Percentiles rank a stretch among this genome's conserved stretches.
Conservation (phyloP, 2,888 invertebrate genomes). For the Lepidocyrtoides sp. region DNA sequence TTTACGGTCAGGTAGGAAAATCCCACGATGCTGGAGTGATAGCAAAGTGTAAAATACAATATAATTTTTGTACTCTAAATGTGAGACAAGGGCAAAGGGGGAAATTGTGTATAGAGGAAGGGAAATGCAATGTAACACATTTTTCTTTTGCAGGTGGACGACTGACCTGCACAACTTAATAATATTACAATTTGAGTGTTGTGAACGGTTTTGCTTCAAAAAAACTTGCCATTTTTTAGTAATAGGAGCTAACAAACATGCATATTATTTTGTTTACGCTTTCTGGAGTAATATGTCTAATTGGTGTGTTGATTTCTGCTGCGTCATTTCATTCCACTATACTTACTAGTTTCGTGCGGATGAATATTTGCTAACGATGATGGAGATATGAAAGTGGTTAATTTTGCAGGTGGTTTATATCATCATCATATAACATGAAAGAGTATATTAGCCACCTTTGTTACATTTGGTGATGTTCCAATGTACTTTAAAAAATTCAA, state of each 20-base stretch:
- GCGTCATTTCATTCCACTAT: too few species aligned
- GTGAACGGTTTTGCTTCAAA: background rate
- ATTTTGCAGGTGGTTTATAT: background rate
- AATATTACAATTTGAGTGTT: background rate
- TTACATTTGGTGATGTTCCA: background rate
- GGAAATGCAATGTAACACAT: constrained; percentile 14
- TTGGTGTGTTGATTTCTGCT: background rate
- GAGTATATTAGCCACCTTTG: background rate
- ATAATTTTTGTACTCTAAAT: background rate
- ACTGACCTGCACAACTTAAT: constrained; percentile 70
- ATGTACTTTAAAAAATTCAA: constrained; percentile 18
- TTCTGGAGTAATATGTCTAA: background rate
- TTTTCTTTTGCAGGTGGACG: constrained; percentile 39
- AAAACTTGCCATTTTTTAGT: background rate
- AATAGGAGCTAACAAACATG: background rate
- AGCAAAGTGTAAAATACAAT: background rate
- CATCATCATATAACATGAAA: background rate
- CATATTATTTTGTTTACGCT: background rate
- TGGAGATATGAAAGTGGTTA: too few species aligned
- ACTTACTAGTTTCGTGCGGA: too few species aligned
- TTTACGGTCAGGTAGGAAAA: constrained; percentile 70
- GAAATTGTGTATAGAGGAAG: constrained; percentile 13
- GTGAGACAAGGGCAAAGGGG: background rate
- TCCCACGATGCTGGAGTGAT: constrained; percentile 70
- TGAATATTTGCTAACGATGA: too few species aligned